Base-by-base conservation (phyloP, 2,797 vertebrate species). In the Pangasius mekongensis region DNA sequence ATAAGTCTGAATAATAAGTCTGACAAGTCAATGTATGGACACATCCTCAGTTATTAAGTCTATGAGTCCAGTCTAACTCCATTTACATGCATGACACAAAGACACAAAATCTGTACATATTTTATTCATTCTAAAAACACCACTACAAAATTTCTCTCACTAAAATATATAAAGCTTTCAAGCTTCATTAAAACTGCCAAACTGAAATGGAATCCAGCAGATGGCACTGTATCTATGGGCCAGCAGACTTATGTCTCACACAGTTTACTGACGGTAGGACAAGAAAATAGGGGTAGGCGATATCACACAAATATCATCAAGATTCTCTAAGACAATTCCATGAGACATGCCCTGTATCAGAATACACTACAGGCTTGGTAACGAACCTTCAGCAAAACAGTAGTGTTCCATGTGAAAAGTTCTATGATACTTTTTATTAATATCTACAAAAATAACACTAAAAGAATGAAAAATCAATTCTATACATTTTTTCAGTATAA, bases 211-310 rank as follows among this genome's bases (percentile, higher is more conserved):
- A 36, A 69, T 84, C 85, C 88, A 89, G 85, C 85, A 89, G 88
- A 86, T 89, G 88, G 88, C 88, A 77, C 85, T 86, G 80, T 43
- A 83, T 86, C 84, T 86, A 30, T 73, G 60, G 69, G 66, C 27
- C 69, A 86, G 54, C 58, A 58, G 27, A 24, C 14, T 22, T 36
- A 18, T 5, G 10, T 33, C 39, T 67, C 82, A 49, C 62, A 66
- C 62, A 33, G 27, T 67, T 49, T 67, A 49, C 43, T 20, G 43
- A 83, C 33, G 56, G 62, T 22, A 82, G 56, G 78, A 66, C 82
- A 83, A 49, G 43, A 83, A 83, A 83, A 49, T n/a, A 62, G 6
- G 2, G 22, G 22, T 5, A 58, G 54, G 33, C 0, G 0, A 24
- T 39, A 58, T n/a, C 13, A 24, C 54, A 52, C 49, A 76, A 77